A percentile compares a stretch with the other conserved stretches of the same genome.
phyloP scores from a whole-genome alignment of 2,888 invertebrate genomes.

The Micropterix aruncella region DNA sequence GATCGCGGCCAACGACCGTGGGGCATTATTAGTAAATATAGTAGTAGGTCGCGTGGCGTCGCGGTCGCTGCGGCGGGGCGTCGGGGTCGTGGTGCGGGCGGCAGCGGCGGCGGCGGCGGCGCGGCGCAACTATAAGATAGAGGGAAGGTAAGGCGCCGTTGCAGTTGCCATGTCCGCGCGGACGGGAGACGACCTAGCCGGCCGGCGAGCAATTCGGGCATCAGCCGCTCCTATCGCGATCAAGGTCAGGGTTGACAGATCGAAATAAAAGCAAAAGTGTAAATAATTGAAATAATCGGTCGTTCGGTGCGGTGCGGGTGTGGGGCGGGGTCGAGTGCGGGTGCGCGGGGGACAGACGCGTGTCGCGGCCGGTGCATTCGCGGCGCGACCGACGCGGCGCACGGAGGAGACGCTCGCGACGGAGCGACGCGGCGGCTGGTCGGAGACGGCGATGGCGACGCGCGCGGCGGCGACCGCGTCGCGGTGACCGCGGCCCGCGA shows the following conservation, averaged over 20 bases:
- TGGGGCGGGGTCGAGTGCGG: not conserved
- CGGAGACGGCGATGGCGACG: not conserved
- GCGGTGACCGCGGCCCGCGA: conserved; percentile 34
- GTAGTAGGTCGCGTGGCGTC: not conserved
- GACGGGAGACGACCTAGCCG: not conserved
- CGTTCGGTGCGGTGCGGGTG: not conserved
- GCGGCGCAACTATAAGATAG: no score
- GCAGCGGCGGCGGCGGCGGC: no score
- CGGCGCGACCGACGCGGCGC: not conserved
- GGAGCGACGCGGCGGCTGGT: not conserved
- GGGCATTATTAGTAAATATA: no score
- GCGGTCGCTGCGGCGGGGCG: not conserved
- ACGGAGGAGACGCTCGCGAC: conserved; percentile 1
- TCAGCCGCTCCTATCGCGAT: not conserved
- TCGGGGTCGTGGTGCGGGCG: no score
- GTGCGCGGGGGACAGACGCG: not conserved
- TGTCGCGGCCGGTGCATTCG: not conserved
- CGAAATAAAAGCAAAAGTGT: not conserved
- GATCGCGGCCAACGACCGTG: no score
- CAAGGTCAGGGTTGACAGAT: not conserved
- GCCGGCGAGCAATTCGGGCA: not conserved
- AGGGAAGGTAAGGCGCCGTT: no score
- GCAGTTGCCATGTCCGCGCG: no score
- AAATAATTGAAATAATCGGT: not conserved
- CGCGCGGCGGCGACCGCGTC: conserved; percentile 2